Evolutionary conservation across 1,140 invertebrate genomes (phyloP).

Genomic region (Drosophila tropicalis): DNA sequence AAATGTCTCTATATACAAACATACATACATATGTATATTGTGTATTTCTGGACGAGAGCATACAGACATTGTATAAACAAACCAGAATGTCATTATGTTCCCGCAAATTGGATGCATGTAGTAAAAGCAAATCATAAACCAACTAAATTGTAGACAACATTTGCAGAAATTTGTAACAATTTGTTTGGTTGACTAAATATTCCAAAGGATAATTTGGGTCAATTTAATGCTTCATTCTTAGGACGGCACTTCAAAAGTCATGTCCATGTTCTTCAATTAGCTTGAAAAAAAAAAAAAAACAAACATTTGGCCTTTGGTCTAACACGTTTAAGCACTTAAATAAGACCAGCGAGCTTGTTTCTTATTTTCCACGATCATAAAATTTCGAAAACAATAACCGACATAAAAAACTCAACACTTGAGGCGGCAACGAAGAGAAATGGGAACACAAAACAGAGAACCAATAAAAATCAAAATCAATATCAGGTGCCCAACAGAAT

Average conservation of each 20-base stretch:
- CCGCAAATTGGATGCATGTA: not conserved
- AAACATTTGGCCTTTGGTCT: not conserved
- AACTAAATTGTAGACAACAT: not conserved
- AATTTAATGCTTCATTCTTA: not conserved
- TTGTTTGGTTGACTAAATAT: not conserved
- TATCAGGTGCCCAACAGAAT: slow-evolving; percentile 1
- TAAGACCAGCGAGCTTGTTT: slow-evolving; percentile 2
- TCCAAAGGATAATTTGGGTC: not conserved
- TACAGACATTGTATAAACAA: slow-evolving; percentile 2
- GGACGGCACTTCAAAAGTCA: not conserved
- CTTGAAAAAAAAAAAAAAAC: too few species aligned
- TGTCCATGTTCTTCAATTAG: not conserved
- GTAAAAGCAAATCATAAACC: not conserved
- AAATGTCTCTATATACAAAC: slow-evolving; percentile 42
- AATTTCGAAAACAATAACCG: slow-evolving; percentile 23
- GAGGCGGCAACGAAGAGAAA: not conserved
- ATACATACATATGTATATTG: too few species aligned
- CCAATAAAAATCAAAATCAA: slow-evolving; percentile 10
- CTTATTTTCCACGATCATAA: slow-evolving; percentile 3
- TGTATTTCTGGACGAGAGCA: not conserved
- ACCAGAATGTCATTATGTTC: not conserved
- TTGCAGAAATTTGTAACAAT: not conserved
- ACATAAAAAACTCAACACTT: slow-evolving; percentile 18
- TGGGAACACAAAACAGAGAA: slow-evolving; percentile 7
- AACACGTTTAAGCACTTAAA: slow-evolving; percentile 11